A percentile compares a stretch with the other conserved stretches of the same genome.
Conservation (phyloP, 2,797 vertebrate genomes). For the Iguana delicatissima region DNA sequence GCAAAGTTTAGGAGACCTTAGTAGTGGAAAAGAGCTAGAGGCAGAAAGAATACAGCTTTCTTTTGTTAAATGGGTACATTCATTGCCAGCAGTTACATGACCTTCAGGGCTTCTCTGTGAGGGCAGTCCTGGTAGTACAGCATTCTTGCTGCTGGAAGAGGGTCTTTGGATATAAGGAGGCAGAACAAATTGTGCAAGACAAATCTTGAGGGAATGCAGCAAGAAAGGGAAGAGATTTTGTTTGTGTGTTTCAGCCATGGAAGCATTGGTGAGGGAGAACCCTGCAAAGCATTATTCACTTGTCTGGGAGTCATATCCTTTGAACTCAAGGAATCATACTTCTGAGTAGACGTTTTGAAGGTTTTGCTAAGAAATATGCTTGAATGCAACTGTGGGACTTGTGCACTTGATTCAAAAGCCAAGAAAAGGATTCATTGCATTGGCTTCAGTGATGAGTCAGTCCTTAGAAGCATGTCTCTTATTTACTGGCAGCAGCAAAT, state of each 20-base stretch:
- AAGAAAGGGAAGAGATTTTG: not conserved
- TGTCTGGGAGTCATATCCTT: not conserved
- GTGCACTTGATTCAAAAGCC: not conserved
- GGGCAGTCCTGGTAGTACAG: conserved; percentile 51
- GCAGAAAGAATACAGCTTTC: conserved; percentile 48
- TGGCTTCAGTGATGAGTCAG: not conserved
- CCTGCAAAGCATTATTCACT: not conserved
- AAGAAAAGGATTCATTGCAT: not conserved
- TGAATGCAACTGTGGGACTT: conserved; percentile 2
- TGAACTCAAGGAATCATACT: no score
- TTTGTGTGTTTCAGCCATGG: not conserved
- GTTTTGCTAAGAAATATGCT: not conserved
- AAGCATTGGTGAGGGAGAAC: conserved; percentile 31
- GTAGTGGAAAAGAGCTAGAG: conserved; percentile 62
- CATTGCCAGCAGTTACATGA: conserved; percentile 60
- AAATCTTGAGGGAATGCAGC: conserved; percentile 15
- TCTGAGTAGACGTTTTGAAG: not conserved
- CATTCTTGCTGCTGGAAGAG: conserved; percentile 50
- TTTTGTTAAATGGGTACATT: conserved; percentile 63
- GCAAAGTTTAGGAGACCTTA: conserved; percentile 67
- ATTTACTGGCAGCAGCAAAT: not conserved
- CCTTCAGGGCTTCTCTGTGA: conserved; percentile 60
- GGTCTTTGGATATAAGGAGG: conserved; percentile 50
- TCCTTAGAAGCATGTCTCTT: not conserved
- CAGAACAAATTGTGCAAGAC: conserved; percentile 32